Evolutionary conservation across 2,113 vertebrate genomes (phyloP).

Genomic region (Sinocyclocheilus grahami): DNA sequence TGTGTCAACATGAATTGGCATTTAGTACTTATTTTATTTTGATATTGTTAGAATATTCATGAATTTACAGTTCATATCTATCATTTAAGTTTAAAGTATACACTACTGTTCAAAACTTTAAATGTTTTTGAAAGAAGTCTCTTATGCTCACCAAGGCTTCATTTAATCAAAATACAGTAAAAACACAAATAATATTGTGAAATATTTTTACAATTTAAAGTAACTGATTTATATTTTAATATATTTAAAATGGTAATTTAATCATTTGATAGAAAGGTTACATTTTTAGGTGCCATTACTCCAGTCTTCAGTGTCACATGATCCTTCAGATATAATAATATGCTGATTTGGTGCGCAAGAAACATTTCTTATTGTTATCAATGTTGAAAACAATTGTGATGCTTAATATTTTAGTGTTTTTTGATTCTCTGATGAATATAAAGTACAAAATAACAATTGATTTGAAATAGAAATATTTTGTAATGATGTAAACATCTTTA

Average conservation of each 20-base stretch:
- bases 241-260: too few species aligned
- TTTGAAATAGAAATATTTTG: too few species aligned
- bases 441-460: too few species aligned
- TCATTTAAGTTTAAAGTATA: background rate
- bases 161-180: too few species aligned
- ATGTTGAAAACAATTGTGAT: background rate
- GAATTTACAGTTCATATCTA: too few species aligned
- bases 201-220: too few species aligned
- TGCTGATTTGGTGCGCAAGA: background rate
- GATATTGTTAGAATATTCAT: background rate
- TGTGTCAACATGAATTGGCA: background rate
- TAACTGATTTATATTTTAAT: too few species aligned
- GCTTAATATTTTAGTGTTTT: background rate
- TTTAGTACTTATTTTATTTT: background rate
- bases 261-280: too few species aligned
- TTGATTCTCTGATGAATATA: too few species aligned
- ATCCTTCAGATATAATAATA: background rate
- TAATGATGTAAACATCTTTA: too few species aligned
- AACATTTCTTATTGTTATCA: background rate
- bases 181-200: too few species aligned
- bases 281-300: too few species aligned
- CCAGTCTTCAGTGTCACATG: background rate
- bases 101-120: background rate
- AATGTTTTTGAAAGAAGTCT: background rate
- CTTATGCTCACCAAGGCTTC: background rate